Conservation (phyloP, 2,797 vertebrate species). For the Chanos chanos region DNA sequence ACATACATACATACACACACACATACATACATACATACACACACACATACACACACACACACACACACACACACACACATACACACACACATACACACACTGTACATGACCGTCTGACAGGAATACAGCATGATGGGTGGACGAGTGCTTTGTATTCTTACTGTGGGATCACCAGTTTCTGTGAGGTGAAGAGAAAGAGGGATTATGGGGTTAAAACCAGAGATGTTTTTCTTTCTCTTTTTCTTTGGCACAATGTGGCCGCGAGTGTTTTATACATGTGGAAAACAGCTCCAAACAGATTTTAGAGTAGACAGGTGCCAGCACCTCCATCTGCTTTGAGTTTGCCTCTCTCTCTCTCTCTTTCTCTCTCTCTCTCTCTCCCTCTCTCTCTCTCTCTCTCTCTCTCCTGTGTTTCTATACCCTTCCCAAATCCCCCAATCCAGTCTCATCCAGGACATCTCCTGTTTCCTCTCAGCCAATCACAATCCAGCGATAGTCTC, state of each 20-base stretch:
- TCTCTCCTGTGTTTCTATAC: no score
- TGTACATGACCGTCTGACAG: background rate
- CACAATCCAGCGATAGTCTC: background rate
- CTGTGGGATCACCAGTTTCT: conserved; percentile 52
- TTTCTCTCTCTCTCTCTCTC: background rate
- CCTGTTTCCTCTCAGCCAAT: conserved; percentile 17
- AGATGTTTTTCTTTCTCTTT: conserved; percentile 42
- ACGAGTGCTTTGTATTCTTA: conserved; percentile 43
- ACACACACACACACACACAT: no score
- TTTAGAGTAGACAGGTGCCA: conserved; percentile 76
- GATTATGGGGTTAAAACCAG: conserved; percentile 69
- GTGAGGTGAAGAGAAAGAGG: conserved; percentile 47
- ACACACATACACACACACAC: no score
- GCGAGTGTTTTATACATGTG: conserved; percentile 69
- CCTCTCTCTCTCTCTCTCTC: background rate
- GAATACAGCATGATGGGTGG: background rate
- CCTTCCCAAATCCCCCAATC: no score
- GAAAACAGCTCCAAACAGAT: conserved; percentile 79
- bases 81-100: no score
- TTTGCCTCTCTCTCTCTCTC: conserved; percentile 60
- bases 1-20: no score
- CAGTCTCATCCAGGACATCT: conserved; percentile 7
- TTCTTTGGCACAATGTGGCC: conserved; percentile 64
- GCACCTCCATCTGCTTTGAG: conserved; percentile 77
- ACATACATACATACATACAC: no score